Evolutionary conservation across 2,888 invertebrate genomes (phyloP).

Genomic region (Ophioninae sp.): DNA sequence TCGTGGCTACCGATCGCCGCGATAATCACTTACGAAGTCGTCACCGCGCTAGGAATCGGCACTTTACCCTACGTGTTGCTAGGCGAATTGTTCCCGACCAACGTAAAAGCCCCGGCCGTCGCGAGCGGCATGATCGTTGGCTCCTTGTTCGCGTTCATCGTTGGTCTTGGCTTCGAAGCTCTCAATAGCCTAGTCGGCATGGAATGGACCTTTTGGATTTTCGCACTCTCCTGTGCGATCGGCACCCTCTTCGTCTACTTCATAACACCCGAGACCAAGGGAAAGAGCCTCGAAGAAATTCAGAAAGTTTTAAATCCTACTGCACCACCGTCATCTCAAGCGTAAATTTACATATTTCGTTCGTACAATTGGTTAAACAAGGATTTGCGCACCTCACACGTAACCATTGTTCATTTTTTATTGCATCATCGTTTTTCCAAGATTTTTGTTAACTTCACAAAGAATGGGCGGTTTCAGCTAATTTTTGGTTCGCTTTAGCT

Average conservation of each 20-base stretch:
- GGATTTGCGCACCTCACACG: too few species aligned
- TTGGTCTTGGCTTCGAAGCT: conserved; percentile 84
- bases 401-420: too few species aligned
- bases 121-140: conserved; percentile 85
- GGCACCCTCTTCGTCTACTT: conserved; percentile 83
- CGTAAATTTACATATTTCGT: conserved; percentile 35
- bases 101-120: conserved; percentile 85
- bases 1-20: conserved; percentile 84
- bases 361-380: too few species aligned
- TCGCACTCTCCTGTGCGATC: conserved; percentile 81
- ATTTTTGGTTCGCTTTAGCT: too few species aligned
- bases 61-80: conserved; percentile 85
- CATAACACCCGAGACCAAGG: conserved; percentile 84
- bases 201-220: conserved; percentile 84
- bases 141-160: conserved; percentile 84
- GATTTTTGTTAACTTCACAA: too few species aligned
- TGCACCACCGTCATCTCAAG: conserved; percentile 39
- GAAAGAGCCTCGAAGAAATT: conserved; percentile 84
- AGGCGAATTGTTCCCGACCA: conserved; percentile 85
- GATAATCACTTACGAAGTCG: conserved; percentile 84
- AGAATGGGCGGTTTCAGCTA: too few species aligned
- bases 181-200: conserved; percentile 82
- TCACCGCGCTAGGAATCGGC: conserved; percentile 85
- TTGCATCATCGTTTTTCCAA: too few species aligned
- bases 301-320: conserved; percentile 75